Evolutionary conservation across 1,140 invertebrate genomes (phyloP).

Genomic region (Drosophila lacertosa): DNA sequence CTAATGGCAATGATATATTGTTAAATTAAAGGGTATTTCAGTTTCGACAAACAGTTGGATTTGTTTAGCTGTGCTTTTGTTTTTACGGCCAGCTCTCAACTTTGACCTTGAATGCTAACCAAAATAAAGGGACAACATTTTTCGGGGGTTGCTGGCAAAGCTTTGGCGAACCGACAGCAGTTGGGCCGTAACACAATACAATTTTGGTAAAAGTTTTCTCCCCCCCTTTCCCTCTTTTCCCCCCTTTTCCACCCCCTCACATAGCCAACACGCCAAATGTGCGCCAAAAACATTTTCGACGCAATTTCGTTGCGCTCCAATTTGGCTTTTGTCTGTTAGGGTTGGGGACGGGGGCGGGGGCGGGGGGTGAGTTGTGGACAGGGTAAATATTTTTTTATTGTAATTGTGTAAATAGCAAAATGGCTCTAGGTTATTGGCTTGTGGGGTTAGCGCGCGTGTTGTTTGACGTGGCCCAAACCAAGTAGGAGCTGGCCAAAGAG

Average conservation of each 20-base stretch:
- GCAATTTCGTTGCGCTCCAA: conserved; percentile 58
- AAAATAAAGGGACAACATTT: conserved; percentile 31
- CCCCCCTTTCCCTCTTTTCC: too few relatives aligned
- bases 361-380: conserved; percentile 4
- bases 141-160: conserved; percentile 9
- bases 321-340: conserved; percentile 30
- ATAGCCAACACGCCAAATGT: conserved; percentile 10
- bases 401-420: conserved; percentile 79
- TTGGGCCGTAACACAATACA: conserved; percentile 39
- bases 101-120: conserved; percentile 68
- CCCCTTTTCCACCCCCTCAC: not conserved
- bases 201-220: conserved; percentile 55
- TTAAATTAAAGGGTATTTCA: not conserved
- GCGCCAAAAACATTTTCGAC: conserved; percentile 62
- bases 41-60: not conserved
- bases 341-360: conserved; percentile 1
- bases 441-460: conserved; percentile 50
- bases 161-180: conserved; percentile 13
- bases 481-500: too few relatives aligned
- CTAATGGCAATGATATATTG: not conserved
- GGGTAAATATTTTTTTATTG: conserved; percentile 56
- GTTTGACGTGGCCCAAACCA: conserved; percentile 40
- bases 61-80: conserved; percentile 31
- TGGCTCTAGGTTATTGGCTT: conserved; percentile 75
- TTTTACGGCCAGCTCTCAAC: conserved; percentile 61